Percentiles rank a stretch among this genome's conserved stretches.
phyloP scores from a whole-genome alignment of 2,797 vertebrate genomes.

The Bradypodion ventrale region DNA sequence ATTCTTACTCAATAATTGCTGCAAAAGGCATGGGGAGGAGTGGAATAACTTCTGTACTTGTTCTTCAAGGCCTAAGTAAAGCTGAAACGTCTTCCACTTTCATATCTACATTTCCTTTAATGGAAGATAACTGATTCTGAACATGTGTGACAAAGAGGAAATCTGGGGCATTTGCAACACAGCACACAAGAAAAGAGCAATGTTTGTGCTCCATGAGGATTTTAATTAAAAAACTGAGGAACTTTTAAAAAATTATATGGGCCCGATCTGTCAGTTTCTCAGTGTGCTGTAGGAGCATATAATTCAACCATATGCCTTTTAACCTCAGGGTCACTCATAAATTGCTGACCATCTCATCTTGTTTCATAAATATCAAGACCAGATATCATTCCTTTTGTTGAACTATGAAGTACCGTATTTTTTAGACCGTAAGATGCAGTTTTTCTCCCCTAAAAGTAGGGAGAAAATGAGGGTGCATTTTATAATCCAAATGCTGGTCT shows the following conservation, averaged over 20 bases:
- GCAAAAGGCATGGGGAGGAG: neutral
- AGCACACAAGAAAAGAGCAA: neutral
- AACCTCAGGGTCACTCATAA: neutral
- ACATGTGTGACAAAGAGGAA: conserved; percentile 29
- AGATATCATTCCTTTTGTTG: neutral
- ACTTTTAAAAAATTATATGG: neutral
- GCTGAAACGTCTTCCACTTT: no score
- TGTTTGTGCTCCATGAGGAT: conserved; percentile 41
- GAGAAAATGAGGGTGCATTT: no score
- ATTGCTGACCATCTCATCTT: neutral
- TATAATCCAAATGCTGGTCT: no score
- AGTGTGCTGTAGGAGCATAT: neutral
- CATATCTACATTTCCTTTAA: no score
- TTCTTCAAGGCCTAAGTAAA: neutral
- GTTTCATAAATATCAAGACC: neutral
- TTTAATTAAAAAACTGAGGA: conserved; percentile 43
- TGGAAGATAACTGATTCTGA: neutral
- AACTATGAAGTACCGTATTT: neutral
- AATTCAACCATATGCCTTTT: neutral
- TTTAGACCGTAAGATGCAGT: no score
- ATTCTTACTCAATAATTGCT: neutral
- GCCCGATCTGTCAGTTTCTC: neutral
- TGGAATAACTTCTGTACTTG: neutral
- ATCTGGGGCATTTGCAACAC: conserved; percentile 49
- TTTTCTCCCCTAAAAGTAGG: no score